Evolutionary conservation across 2,113 vertebrate species (phyloP), one percentile per base, ranked within the genome.

Genomic region (Spilogale gracilis): DNA sequence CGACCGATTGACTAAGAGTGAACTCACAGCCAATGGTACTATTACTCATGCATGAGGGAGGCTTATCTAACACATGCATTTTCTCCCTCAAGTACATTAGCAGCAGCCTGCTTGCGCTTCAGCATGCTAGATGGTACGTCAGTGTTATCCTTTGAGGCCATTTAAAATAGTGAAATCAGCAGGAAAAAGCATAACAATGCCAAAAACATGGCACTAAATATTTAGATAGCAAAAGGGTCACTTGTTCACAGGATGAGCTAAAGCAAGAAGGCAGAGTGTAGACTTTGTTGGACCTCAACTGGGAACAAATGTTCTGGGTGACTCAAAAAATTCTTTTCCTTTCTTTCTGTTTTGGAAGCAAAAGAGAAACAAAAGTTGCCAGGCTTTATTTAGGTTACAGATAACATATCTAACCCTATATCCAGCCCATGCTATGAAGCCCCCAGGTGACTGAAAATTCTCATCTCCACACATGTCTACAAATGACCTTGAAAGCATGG

Each of bases 381-480:
- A 89, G 74, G 91, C 56, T 98, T 98, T 98, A 98, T 98, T 98
- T 58, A 27, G 67, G 65, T 92, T 69, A 89, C 71, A 96, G 79
- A 56, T 5, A 60, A 1, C 69, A 54, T 9, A 48, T 17, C 96
- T 71, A 78, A 25, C 50, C 30, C 27, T 30, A 27, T 63, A 30
- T 30, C 27, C 61, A 11, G 0, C 12, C 12, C 61, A 65, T 13
- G 2, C 27, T 30, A 30, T 65, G 61, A 25, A 30, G 61, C 27
- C 61, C 63, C 12, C 27, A 13, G 43, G 14, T 20, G 8, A 83
- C 79, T 58, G 27, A 48, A 2, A 48, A n/a, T 69, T 65, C 50
- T 73, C 43, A 50, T 45, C 9, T 38, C 45, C n/a, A 54, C 6
- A 6, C 13, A 23, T 61, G 43, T 27, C 27, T 60, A 48, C 30